Conservation (phyloP, 2,888 invertebrate genomes). For the Coenonympha glycerion region DNA sequence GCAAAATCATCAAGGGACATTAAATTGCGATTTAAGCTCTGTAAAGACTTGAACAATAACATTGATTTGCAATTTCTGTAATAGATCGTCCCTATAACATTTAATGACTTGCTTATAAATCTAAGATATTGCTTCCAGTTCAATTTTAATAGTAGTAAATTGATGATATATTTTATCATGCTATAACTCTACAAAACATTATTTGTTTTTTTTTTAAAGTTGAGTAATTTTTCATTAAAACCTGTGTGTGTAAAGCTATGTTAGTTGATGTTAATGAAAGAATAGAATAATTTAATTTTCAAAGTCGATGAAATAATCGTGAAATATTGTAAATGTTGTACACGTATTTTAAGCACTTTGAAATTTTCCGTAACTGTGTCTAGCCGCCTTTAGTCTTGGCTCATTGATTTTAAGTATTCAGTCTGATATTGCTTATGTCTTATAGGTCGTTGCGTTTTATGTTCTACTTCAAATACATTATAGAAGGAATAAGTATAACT, state of each 20-base stretch:
- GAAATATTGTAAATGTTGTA: neutral
- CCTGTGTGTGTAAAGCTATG: no score
- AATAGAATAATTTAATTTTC: no score
- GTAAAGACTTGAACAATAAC: neutral
- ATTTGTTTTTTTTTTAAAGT: neutral
- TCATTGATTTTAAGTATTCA: slow-evolving; percentile 39
- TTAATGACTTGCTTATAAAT: neutral
- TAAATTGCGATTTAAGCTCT: slow-evolving; percentile 20
- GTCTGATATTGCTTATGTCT: slow-evolving; percentile 34
- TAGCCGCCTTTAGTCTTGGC: slow-evolving; percentile 34
- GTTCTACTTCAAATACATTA: neutral
- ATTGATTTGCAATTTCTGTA: neutral
- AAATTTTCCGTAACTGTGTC: slow-evolving; percentile 38
- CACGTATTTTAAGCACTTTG: neutral
- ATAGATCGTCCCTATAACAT: neutral
- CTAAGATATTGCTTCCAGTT: neutral
- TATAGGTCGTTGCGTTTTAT: slow-evolving; percentile 19
- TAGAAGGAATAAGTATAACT: no score
- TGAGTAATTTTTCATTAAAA: neutral
- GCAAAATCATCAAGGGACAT: slow-evolving; percentile 38
- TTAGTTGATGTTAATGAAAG: no score
- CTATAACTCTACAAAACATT: no score
- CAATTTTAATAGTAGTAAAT: neutral
- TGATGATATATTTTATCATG: neutral
- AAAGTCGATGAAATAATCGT: neutral